These are phyloP conservation scores for Nixonia krombeini DNA, from an alignment of 1,140 invertebrate genomes.

Conservation along the genomic window DNA sequence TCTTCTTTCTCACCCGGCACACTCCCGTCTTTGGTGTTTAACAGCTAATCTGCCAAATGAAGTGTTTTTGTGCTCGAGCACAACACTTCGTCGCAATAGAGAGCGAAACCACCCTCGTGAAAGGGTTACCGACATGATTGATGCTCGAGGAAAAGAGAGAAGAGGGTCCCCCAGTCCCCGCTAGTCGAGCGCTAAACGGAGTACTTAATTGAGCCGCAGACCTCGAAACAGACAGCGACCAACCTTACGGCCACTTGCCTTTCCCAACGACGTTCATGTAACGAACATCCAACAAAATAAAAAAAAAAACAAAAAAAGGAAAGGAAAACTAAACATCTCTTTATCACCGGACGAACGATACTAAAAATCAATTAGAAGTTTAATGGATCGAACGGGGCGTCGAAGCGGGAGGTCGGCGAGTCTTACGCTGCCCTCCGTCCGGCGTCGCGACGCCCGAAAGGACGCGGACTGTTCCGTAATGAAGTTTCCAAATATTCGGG, in stretches of 20 bases:
- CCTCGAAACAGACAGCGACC: slow-evolving; percentile 66
- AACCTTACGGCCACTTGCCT: slow-evolving; percentile 54
- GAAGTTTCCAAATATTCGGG: slow-evolving; percentile 73
- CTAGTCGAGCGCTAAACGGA: slow-evolving; percentile 64
- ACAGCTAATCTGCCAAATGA: slow-evolving; percentile 73
- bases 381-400: no score
- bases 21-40: slow-evolving; percentile 63
- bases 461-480: slow-evolving; percentile 66
- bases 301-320: no score
- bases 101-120: slow-evolving; percentile 69
- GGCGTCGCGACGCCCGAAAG: slow-evolving; percentile 56
- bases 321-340: no score
- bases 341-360: no score
- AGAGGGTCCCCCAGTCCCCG: slow-evolving; percentile 62
- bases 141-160: slow-evolving; percentile 63
- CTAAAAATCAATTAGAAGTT: no score
- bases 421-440: slow-evolving; percentile 38
- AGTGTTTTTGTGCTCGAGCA: slow-evolving; percentile 73
- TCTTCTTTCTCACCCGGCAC: slow-evolving; percentile 16
- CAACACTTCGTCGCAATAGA: slow-evolving; percentile 70
- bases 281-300: no score
- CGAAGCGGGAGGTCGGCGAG: slow-evolving; percentile 15
- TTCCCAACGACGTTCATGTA: no score
- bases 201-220: slow-evolving; percentile 71
- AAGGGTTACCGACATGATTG: slow-evolving; percentile 72